A percentile compares a stretch with the other conserved stretches of the same genome.
Evolutionary conservation across 1,140 invertebrate genomes (phyloP).

Genomic region (Tetramorium simillimum): DNA sequence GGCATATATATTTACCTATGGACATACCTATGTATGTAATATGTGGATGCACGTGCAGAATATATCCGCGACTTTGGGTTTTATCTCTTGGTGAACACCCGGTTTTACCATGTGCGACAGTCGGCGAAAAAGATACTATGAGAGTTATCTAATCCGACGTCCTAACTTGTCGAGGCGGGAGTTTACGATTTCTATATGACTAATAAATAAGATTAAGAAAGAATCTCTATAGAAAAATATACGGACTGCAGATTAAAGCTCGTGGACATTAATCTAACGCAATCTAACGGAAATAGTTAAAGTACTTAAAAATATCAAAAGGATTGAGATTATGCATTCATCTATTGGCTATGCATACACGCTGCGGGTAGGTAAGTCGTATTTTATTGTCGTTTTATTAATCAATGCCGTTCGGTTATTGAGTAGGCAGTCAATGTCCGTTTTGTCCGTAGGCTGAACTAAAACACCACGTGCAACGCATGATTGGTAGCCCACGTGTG

Average conservation of each 20-base stretch:
- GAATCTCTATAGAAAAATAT: background rate
- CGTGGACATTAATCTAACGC: background rate
- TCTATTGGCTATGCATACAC: background rate
- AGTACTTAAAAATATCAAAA: background rate
- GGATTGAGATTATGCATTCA: conserved; percentile 27
- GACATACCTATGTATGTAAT: background rate
- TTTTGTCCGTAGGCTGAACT: conserved; percentile 46
- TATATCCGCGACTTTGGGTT: conserved; percentile 18
- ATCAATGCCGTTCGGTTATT: conserved; percentile 67
- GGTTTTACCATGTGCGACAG: background rate
- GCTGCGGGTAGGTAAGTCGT: conserved; percentile 42
- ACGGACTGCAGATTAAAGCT: background rate
- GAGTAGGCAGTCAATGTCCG: conserved; percentile 57
- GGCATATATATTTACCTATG: background rate
- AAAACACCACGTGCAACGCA: conserved; percentile 52
- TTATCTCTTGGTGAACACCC: conserved; percentile 7
- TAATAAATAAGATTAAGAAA: conserved; percentile 8
- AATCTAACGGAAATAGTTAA: background rate
- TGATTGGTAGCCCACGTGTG: conserved; percentile 63
- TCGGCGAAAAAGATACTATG: background rate
- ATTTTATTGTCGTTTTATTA: conserved; percentile 77
- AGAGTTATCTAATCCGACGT: conserved; percentile 3
- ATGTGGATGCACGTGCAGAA: conserved; percentile 15
- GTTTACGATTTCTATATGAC: background rate
- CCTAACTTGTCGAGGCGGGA: background rate